These are phyloP conservation scores for Gryllus bimaculatus DNA, from an alignment of 1,140 invertebrate genomes.

Conservation along the genomic window DNA sequence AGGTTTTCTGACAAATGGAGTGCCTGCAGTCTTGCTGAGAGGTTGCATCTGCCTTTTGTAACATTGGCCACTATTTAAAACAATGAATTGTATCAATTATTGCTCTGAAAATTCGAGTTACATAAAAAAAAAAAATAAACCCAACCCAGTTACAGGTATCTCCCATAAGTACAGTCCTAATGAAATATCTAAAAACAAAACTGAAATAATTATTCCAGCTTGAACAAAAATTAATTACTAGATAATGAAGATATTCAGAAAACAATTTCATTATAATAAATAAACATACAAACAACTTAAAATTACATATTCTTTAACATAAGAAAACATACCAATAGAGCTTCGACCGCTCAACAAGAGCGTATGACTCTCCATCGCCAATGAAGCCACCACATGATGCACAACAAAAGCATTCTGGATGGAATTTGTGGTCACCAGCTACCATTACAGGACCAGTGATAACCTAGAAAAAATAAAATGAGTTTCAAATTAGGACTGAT, in stretches of 20 bases:
- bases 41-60: conserved; percentile 55
- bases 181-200: too few species aligned
- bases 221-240: too few species aligned
- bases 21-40: conserved; percentile 40
- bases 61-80: conserved; percentile 45
- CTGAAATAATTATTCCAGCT: too few species aligned
- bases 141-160: not conserved
- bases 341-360: conserved; percentile 76
- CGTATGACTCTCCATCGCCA: conserved; percentile 85
- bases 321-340: conserved; percentile 62
- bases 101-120: too few species aligned
- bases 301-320: too few species aligned
- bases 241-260: too few species aligned
- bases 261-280: too few species aligned
- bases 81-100: not conserved
- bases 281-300: too few species aligned
- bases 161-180: not conserved
- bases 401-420: conserved; percentile 91
- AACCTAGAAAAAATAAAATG: conserved; percentile 37
- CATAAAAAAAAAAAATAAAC: not conserved
- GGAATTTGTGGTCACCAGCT: conserved; percentile 87
- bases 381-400: conserved; percentile 70
- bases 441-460: conserved; percentile 92
- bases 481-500: not conserved
- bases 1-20: conserved; percentile 48